A percentile compares a stretch with the other conserved stretches of the same genome.
Conservation (phyloP, 53 echinoderm and acorn worm genomes). For the Apostichopus leukothele region DNA sequence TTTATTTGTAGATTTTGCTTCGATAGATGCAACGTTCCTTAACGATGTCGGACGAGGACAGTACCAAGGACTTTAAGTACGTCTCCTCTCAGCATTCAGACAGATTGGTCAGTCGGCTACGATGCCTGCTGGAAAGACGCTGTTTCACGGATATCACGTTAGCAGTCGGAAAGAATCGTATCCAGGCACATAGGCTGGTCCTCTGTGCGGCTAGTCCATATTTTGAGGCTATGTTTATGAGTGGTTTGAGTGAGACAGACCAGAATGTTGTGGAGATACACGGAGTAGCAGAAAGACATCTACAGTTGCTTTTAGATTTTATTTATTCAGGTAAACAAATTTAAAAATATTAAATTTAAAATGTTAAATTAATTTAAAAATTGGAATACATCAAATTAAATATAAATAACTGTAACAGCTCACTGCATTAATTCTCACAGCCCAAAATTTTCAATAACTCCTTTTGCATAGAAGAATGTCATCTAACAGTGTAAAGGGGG, state of each 20-base stretch:
- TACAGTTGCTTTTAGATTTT: constrained; percentile 68
- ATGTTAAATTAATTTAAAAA: no score
- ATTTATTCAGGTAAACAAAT: constrained; percentile 76
- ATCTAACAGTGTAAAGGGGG: no score
- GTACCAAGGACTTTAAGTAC: not conserved
- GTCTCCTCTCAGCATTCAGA: constrained; percentile 12
- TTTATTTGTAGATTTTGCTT: no score
- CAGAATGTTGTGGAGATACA: constrained; percentile 75
- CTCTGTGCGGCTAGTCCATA: constrained; percentile 86
- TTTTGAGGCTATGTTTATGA: constrained; percentile 80
- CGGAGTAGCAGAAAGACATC: constrained; percentile 60
- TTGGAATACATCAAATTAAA: no score
- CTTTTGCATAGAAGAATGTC: no score
- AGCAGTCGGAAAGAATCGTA: constrained; percentile 56
- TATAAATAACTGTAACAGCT: no score
- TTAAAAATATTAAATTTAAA: no score
- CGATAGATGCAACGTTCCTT: no score
- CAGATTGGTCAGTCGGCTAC: constrained; percentile 26
- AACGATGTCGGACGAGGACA: no score
- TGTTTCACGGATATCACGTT: constrained; percentile 59
- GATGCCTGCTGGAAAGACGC: constrained; percentile 38
- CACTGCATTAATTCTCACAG: no score
- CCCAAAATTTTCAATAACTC: no score
- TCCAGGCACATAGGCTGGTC: constrained; percentile 75
- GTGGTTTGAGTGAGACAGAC: constrained; percentile 66